These are phyloP conservation scores for Xanthia togata DNA, from an alignment of 2,888 invertebrate genomes.

Conservation along the genomic window DNA sequence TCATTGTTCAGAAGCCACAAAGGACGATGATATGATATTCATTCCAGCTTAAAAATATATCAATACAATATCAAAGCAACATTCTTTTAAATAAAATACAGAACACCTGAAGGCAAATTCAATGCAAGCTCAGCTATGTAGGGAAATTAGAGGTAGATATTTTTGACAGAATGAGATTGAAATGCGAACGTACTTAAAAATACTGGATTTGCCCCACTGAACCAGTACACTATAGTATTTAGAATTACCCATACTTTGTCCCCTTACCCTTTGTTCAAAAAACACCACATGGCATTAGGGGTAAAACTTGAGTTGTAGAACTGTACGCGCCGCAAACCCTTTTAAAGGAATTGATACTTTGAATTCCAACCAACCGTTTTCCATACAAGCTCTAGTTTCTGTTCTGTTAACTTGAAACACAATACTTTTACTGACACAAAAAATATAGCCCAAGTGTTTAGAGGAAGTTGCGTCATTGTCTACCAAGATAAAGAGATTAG, in stretches of 20 bases:
- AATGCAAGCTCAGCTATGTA: not conserved
- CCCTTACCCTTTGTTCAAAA: too few species aligned
- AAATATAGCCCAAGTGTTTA: constrained; percentile 38
- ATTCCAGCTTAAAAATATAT: constrained; percentile 17
- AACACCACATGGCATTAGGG: not conserved
- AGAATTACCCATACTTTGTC: not conserved
- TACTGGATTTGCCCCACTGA: not conserved
- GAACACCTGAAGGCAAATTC: not conserved
- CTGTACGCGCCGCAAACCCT: constrained; percentile 1
- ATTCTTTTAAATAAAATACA: constrained; percentile 4
- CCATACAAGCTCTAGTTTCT: constrained; percentile 28
- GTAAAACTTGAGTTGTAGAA: not conserved
- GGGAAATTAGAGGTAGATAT: too few species aligned
- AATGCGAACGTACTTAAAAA: not conserved
- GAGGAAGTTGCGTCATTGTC: constrained; percentile 55
- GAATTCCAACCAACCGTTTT: constrained; percentile 4
- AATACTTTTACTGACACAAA: constrained; percentile 52
- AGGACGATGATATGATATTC: constrained; percentile 15
- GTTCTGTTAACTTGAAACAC: constrained; percentile 39
- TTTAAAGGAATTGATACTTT: constrained; percentile 33
- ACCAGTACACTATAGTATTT: not conserved
- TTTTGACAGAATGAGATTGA: too few species aligned
- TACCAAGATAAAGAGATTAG: constrained; percentile 50
- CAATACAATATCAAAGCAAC: constrained; percentile 13
- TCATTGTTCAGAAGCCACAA: constrained; percentile 39